These are phyloP conservation scores for Saccostrea echinata DNA, from an alignment of 1,140 invertebrate genomes.

Conservation along the genomic window DNA sequence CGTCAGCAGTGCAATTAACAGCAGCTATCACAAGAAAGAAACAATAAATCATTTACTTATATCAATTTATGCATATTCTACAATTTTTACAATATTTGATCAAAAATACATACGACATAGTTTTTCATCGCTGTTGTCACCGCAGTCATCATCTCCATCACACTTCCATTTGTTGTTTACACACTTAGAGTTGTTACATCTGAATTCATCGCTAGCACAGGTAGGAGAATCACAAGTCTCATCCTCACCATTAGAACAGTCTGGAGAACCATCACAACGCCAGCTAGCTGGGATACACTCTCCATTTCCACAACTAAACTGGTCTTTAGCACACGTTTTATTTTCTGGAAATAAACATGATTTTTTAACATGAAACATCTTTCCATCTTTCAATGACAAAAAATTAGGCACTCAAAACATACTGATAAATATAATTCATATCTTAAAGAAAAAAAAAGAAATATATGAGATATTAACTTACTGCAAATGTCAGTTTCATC, in stretches of 20 bases:
- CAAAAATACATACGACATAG: conserved; percentile 52
- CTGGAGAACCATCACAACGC: conserved; percentile 83
- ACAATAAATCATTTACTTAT: neutral
- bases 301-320: conserved; percentile 82
- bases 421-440: neutral
- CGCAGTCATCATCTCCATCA: conserved; percentile 95
- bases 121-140: conserved; percentile 87
- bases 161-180: conserved; percentile 95
- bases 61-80: no score
- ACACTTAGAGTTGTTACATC: conserved; percentile 85
- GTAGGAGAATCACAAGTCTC: conserved; percentile 83
- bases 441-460: neutral
- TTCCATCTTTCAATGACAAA: conserved; percentile 22
- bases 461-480: conserved; percentile 57
- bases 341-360: conserved; percentile 22
- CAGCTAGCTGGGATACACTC: conserved; percentile 79
- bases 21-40: neutral
- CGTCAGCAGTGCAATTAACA: conserved; percentile 24
- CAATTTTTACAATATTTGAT: no score
- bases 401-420: neutral
- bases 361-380: no score
- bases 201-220: conserved; percentile 79
- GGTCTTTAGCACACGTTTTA: conserved; percentile 49
- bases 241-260: conserved; percentile 75
- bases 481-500: conserved; percentile 88